Evolutionary conservation across 1,140 invertebrate genomes (phyloP).

Genomic region (Antheraea pernyi): DNA sequence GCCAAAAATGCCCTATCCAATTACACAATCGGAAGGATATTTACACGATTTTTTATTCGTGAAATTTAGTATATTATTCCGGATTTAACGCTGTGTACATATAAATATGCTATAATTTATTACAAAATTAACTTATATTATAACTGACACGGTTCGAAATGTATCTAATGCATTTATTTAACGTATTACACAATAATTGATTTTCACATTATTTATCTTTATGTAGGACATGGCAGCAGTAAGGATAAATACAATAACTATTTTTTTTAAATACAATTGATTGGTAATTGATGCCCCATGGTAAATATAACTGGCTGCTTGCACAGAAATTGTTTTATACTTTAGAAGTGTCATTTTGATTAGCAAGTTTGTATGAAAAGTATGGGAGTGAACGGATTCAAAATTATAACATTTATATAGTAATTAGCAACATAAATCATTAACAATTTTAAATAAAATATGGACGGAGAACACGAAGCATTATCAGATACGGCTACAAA

Average conservation of each 20-base stretch:
- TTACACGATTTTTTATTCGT: no score
- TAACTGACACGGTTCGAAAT: no score
- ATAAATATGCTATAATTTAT: no score
- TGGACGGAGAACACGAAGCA: constrained; percentile 60
- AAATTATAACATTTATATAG: constrained; percentile 36
- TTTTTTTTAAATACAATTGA: neutral
- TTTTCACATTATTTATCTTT: no score
- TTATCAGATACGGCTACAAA: constrained; percentile 64
- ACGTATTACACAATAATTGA: no score
- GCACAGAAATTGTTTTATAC: neutral
- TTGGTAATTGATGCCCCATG: neutral
- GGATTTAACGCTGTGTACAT: no score
- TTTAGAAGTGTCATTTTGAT: neutral
- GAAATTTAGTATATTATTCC: no score
- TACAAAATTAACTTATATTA: no score
- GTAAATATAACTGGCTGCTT: neutral
- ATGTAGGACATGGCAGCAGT: no score
- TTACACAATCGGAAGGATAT: no score
- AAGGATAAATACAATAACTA: no score
- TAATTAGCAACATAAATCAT: neutral
- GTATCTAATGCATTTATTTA: no score
- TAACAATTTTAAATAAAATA: constrained; percentile 23
- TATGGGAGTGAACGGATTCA: constrained; percentile 32
- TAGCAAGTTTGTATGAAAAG: neutral
- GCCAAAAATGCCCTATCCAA: constrained; percentile 6